Base-by-base conservation (phyloP, 64 coral and sea anemone genomes). In the Anthopleura sola region DNA sequence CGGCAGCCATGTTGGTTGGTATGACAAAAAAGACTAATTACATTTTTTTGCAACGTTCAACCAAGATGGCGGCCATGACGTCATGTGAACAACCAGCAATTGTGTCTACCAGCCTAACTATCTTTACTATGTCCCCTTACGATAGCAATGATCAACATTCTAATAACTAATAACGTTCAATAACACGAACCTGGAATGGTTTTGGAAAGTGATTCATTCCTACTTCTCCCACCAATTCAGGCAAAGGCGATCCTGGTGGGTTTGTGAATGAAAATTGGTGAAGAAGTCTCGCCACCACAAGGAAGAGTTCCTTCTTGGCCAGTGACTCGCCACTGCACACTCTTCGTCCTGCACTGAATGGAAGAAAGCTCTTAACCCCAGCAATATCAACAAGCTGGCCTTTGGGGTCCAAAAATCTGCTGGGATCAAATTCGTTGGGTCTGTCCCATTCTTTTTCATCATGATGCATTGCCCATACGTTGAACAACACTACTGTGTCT, bases 401-500 rank as follows among this genome's bases (percentile, higher is more conserved):
- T 34, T 88, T 20, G 16, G 60, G 33, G 24, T 92, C 81, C 36
- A 92, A 36, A 36, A 91, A 91, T 12, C 89, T 71, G 21, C 58
- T 85, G 5, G 89, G 89, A 18, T 86, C 40, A 26, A 92, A 88
- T 33, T 50, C 37, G 8, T 58, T 53, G 3, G 91, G 91, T 50
- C 80, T 56, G 9, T 92, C 91, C 91, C 91, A 88, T 50, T 92
- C 85, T 32, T 79, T 17, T 3, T 56, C 37, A 36, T 92, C 86
- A 18, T 92, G 91, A 24, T 93, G 91, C 34, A 93, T 88, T 60
- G 85, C 86, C 86, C 86, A 93, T 15, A 93, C 26, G 51, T 93
- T 93, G 46, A 87, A 84, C 20, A 93, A 84, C 17, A 88, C 37
- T 28, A 88, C 87, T 8, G 91, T 93, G 15, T 84, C 86, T 36